Conservation (phyloP, 1,140 invertebrate species). For the Drosophila chauvacae region DNA sequence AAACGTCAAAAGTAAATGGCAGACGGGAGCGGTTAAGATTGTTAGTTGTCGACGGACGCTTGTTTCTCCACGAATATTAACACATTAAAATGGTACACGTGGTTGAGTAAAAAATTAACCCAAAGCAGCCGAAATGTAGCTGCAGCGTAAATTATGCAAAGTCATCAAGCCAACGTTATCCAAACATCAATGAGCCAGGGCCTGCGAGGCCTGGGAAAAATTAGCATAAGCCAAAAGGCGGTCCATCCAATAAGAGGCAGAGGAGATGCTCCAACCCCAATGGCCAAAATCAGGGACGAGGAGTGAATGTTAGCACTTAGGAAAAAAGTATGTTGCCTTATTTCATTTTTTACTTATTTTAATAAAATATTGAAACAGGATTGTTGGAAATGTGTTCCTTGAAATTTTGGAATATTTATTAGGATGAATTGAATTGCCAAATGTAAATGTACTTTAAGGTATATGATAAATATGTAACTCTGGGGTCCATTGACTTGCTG, state of each 20-base stretch:
- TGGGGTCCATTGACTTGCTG: too few relatives aligned
- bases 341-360: background rate
- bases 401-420: too few relatives aligned
- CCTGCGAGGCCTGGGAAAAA: constrained; percentile 69
- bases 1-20: constrained; percentile 67
- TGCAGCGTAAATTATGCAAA: constrained; percentile 78
- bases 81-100: constrained; percentile 73
- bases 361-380: background rate
- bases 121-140: constrained; percentile 58
- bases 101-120: constrained; percentile 79
- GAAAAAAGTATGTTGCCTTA: background rate
- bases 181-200: constrained; percentile 69
- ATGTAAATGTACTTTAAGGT: background rate
- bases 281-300: constrained; percentile 13
- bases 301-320: constrained; percentile 11
- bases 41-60: constrained; percentile 18
- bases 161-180: constrained; percentile 81
- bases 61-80: constrained; percentile 70
- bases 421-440: background rate
- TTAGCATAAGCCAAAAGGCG: constrained; percentile 72
- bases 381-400: too few relatives aligned
- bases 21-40: constrained; percentile 30
- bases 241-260: constrained; percentile 21
- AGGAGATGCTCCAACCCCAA: constrained; percentile 23
- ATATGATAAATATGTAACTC: background rate